These are phyloP conservation scores for Ochropacha duplaris DNA, from an alignment of 2,888 invertebrate genomes.

Conservation along the genomic window DNA sequence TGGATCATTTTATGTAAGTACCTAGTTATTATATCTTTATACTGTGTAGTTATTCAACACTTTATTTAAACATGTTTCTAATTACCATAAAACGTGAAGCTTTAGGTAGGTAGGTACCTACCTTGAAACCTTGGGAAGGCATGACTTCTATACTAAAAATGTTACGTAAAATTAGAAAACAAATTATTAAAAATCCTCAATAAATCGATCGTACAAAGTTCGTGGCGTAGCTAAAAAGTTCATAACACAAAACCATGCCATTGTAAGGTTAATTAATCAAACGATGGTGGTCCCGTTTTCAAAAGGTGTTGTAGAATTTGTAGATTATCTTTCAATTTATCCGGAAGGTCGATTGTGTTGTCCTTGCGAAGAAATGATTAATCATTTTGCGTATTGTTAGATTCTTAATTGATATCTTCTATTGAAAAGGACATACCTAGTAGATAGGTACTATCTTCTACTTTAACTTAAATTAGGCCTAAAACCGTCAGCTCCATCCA, in stretches of 20 bases:
- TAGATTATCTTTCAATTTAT: neutral
- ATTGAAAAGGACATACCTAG: neutral
- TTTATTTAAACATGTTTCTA: too few species aligned
- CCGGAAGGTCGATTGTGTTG: neutral
- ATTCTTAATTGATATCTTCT: neutral
- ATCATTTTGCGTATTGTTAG: neutral
- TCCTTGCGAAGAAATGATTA: neutral
- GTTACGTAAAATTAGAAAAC: too few species aligned
- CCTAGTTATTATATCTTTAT: too few species aligned
- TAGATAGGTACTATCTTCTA: neutral
- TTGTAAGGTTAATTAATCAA: neutral
- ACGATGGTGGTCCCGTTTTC: neutral
- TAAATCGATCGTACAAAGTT: neutral
- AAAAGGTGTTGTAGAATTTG: neutral
- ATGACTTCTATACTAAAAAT: too few species aligned
- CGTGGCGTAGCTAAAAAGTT: neutral
- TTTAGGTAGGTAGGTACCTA: too few species aligned
- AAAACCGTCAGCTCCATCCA: too few species aligned
- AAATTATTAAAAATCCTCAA: too few species aligned
- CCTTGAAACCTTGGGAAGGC: too few species aligned
- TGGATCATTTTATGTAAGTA: conserved; percentile 27
- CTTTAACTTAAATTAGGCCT: too few species aligned
- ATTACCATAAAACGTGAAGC: too few species aligned
- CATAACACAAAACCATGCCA: neutral
- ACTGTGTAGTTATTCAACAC: too few species aligned